A percentile compares a stretch with the other conserved stretches of the same genome.
Evolutionary conservation across 2,113 vertebrate genomes (phyloP).

Genomic region (Apteryx mantelli): DNA sequence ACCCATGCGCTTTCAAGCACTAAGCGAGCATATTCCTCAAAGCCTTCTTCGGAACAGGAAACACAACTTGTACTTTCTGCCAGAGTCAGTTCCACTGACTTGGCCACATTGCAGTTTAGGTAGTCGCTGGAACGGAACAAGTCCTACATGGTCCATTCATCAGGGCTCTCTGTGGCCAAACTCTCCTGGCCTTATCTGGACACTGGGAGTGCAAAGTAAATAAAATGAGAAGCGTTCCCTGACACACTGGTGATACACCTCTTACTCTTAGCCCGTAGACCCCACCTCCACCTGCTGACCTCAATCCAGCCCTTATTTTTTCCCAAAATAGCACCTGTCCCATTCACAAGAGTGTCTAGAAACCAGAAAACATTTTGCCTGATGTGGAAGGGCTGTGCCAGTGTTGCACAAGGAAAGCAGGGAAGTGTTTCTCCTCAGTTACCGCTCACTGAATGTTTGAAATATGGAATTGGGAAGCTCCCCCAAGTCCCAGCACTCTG

Average conservation of each 20-base stretch:
- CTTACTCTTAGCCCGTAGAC: neutral
- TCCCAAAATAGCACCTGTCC: neutral
- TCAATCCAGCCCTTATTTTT: neutral
- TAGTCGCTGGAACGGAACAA: constrained; percentile 27
- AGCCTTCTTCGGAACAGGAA: constrained; percentile 38
- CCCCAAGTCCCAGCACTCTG: neutral
- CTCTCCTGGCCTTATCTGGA: neutral
- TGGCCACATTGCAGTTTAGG: constrained; percentile 15
- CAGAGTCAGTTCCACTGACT: constrained; percentile 28
- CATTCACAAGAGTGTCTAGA: neutral
- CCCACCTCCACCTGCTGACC: neutral
- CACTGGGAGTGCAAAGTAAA: neutral
- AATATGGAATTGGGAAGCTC: neutral
- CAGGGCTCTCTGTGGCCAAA: neutral
- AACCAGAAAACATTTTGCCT: neutral
- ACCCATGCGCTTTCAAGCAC: neutral
- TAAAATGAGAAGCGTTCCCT: neutral
- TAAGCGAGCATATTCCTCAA: constrained; percentile 14
- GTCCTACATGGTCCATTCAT: neutral
- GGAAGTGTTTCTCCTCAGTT: neutral
- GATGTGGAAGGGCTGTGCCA: accelerated
- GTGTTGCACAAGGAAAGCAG: neutral
- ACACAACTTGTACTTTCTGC: neutral
- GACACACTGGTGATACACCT: neutral
- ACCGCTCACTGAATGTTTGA: neutral